Conservation (phyloP, 2,113 vertebrate species). For the Sciurus niger region DNA sequence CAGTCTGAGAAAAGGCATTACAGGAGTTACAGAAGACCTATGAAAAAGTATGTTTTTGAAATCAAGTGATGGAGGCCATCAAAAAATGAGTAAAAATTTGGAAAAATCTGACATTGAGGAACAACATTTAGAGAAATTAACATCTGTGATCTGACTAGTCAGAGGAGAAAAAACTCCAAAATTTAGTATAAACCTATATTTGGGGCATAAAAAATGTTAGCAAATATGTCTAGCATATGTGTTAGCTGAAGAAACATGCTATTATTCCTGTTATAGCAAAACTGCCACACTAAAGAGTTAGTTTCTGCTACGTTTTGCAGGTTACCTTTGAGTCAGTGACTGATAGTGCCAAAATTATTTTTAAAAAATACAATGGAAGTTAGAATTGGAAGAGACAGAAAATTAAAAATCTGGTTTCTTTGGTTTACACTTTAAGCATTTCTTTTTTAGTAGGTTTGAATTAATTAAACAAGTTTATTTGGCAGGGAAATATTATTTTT, state of each 20-base stretch:
- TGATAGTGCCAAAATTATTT: neutral
- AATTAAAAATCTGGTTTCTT: neutral
- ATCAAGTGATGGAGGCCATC: neutral
- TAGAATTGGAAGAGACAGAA: neutral
- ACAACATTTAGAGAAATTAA: neutral
- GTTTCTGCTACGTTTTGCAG: neutral
- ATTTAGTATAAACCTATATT: neutral
- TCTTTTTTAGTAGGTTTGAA: neutral
- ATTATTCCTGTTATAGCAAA: neutral
- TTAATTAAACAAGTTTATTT: neutral
- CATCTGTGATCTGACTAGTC: neutral
- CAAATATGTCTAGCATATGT: neutral
- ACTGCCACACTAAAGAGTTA: neutral
- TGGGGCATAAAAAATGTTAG: neutral
- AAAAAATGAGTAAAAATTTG: neutral
- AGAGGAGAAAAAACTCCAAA: neutral
- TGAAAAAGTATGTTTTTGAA: neutral
- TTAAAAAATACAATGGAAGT: neutral
- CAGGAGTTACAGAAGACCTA: neutral
- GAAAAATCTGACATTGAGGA: neutral
- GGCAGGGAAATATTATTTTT: conserved; percentile 7
- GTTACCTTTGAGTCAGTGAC: neutral
- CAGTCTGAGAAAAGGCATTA: no score
- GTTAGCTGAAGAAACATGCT: neutral
- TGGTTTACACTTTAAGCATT: neutral